Percentiles rank a stretch among this genome's conserved stretches.
phyloP scores from a whole-genome alignment of 2,797 vertebrate species.

The Anas bahamensis region DNA sequence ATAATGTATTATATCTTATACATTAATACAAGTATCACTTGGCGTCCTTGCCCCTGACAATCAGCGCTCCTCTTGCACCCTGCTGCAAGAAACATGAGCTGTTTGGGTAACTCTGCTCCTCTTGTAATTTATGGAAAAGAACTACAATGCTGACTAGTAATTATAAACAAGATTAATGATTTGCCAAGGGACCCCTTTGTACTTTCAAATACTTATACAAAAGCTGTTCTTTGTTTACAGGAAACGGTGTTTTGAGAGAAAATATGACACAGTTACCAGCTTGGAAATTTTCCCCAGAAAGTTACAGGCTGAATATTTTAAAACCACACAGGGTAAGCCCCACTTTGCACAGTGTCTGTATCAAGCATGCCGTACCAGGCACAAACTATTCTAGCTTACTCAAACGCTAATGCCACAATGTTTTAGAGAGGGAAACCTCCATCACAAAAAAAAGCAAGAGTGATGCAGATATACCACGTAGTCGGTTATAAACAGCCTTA shows the following conservation, averaged over 20 bases:
- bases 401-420: not conserved
- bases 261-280: conserved; percentile 10
- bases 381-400: not conserved
- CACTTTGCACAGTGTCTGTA: not conserved
- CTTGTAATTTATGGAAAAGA: conserved; percentile 34
- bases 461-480: not conserved
- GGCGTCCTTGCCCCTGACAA: not conserved
- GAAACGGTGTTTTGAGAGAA: conserved; percentile 40
- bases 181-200: conserved; percentile 22
- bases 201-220: conserved; percentile 33
- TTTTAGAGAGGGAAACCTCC: not conserved
- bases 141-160: conserved; percentile 12
- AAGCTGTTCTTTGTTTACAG: conserved; percentile 33
- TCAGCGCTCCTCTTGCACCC: not conserved
- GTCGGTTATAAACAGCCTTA: not conserved
- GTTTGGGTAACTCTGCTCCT: not conserved
- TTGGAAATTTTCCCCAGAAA: conserved; percentile 4
- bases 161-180: conserved; percentile 53
- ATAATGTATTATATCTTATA: not conserved
- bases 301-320: not conserved
- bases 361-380: not conserved
- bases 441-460: not conserved
- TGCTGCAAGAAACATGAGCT: not conserved
- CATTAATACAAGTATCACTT: not conserved
- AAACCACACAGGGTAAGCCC: not conserved